These are phyloP conservation scores for Drosophila parabipectinata DNA, from an alignment of 1,140 invertebrate genomes.

Conservation along the genomic window DNA sequence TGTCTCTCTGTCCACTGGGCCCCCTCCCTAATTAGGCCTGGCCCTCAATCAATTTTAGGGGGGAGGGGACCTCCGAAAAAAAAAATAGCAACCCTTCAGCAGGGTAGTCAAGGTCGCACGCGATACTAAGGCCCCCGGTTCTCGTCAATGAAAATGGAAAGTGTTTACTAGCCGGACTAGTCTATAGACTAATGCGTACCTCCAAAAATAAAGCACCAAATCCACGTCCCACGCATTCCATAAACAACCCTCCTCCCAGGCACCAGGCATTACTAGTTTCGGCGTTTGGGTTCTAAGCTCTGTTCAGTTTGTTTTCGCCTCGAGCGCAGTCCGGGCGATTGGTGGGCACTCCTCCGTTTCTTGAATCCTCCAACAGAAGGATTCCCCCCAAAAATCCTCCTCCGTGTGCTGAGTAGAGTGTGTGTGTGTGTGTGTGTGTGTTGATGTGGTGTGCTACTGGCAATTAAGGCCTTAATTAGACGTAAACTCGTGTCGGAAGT, in stretches of 20 bases:
- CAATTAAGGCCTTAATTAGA: constrained; percentile 55
- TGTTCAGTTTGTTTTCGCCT: constrained; percentile 42
- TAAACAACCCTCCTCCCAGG: too few species aligned
- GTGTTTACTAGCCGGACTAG: constrained; percentile 13
- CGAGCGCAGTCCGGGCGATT: constrained; percentile 43
- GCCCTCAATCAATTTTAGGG: constrained; percentile 63
- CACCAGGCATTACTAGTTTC: not conserved
- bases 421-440: constrained; percentile 4
- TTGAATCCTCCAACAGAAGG: not conserved
- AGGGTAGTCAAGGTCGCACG: constrained; percentile 42
- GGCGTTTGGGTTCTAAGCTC: constrained; percentile 15
- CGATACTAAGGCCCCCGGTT: constrained; percentile 8
- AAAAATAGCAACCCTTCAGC: constrained; percentile 17
- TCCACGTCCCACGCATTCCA: not conserved
- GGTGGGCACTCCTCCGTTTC: constrained; percentile 1
- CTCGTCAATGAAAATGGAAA: constrained; percentile 50
- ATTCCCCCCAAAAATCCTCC: not conserved
- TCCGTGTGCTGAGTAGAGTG: not conserved
- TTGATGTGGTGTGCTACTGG: constrained; percentile 14
- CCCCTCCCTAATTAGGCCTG: constrained; percentile 56
- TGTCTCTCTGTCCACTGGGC: constrained; percentile 20
- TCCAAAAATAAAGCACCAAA: not conserved
- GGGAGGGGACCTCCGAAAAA: constrained; percentile 3
- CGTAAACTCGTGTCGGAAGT: constrained; percentile 44
- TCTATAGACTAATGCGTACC: not conserved